Evolutionary conservation across 2,113 vertebrate species (phyloP).

Genomic region (Phoxinus phoxinus): DNA sequence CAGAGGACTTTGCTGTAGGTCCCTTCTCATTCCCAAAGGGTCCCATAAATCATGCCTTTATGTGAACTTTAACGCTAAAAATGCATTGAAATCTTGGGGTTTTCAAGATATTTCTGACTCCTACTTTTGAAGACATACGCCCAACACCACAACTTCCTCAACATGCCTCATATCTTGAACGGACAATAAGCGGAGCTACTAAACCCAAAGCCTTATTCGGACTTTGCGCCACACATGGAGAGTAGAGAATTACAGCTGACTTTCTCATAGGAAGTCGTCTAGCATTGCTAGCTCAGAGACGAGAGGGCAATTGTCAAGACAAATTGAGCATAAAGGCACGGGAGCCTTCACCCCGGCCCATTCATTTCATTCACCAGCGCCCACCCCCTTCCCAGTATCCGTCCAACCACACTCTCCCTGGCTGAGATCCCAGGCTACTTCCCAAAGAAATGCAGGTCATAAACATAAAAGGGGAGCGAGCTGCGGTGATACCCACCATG

Average conservation of each 20-base stretch:
- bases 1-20: slow-evolving; percentile 73
- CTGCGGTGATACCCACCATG: slow-evolving; percentile 52
- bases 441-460: slow-evolving; percentile 60
- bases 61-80: neutral
- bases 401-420: slow-evolving; percentile 55
- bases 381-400: slow-evolving; percentile 48
- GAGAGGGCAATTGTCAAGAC: slow-evolving; percentile 59
- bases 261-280: slow-evolving; percentile 56
- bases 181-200: slow-evolving; percentile 40
- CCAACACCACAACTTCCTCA: slow-evolving; percentile 5
- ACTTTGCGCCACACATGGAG: slow-evolving; percentile 56
- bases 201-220: slow-evolving; percentile 53
- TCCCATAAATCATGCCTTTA: slow-evolving; percentile 40
- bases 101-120: neutral
- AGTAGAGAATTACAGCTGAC: slow-evolving; percentile 51
- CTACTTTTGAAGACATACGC: neutral
- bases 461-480: slow-evolving; percentile 56
- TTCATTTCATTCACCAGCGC: slow-evolving; percentile 48
- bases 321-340: slow-evolving; percentile 62
- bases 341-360: slow-evolving; percentile 49
- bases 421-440: slow-evolving; percentile 58
- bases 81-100: neutral
- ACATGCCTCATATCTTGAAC: slow-evolving; percentile 15
- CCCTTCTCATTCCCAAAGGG: slow-evolving; percentile 44
- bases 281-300: slow-evolving; percentile 49